Conservation (phyloP, 2,113 vertebrate genomes). For the Prochilodus magdalenae region DNA sequence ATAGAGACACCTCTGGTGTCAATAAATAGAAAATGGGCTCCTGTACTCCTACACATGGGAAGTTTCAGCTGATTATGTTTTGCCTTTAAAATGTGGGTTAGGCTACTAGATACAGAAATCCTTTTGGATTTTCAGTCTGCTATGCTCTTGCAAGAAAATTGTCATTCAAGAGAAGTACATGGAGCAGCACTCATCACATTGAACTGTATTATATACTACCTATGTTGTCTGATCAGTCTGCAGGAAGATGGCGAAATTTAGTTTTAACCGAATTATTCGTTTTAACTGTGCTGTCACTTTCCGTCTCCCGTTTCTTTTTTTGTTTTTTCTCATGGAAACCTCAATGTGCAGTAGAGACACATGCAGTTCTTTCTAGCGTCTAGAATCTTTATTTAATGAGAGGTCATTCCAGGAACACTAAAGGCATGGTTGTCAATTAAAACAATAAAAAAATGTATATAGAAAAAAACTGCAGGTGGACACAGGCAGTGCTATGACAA, state of each 20-base stretch:
- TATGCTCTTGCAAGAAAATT: not conserved
- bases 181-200: not conserved
- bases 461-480: too few relatives aligned
- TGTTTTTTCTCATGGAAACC: not conserved
- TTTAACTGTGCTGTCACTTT: slow-evolving; percentile 7
- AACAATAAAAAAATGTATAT: too few relatives aligned
- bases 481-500: too few relatives aligned
- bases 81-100: not conserved
- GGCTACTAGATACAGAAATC: not conserved
- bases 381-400: not conserved
- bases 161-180: not conserved
- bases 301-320: slow-evolving; percentile 16
- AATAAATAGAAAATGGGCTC: not conserved
- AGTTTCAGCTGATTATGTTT: not conserved
- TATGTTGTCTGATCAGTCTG: not conserved
- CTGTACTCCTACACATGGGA: not conserved
- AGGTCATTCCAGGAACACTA: not conserved
- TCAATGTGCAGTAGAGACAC: not conserved
- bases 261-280: not conserved
- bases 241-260: not conserved
- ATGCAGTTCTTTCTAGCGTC: not conserved
- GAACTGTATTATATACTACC: not conserved
- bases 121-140: not conserved
- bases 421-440: not conserved
- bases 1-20: not conserved